A percentile compares a stretch with the other conserved stretches of the same genome.
phyloP scores from a whole-genome alignment of 2,888 invertebrate genomes.

The Archips xylosteana region DNA sequence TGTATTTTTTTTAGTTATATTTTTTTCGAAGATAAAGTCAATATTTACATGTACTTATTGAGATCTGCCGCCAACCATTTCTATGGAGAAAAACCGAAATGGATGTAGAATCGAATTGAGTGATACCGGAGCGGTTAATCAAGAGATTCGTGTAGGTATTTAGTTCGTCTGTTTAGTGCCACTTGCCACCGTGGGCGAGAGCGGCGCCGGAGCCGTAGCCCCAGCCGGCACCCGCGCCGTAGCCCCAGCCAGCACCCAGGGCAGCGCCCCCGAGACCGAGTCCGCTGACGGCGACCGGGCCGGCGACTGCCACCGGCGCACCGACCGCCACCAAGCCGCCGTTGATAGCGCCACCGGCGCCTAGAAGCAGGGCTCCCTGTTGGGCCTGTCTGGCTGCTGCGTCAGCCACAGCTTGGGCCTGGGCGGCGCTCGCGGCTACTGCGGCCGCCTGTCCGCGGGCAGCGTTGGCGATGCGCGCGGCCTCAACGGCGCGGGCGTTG shows the following conservation, averaged over 20 bases:
- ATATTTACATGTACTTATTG: conserved; percentile 61
- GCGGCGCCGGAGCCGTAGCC: conserved; percentile 29
- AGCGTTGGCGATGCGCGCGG: conserved; percentile 75
- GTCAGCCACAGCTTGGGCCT: conserved; percentile 72
- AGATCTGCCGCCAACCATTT: conserved; percentile 79
- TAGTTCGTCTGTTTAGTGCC: conserved; percentile 43
- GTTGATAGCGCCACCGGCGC: conserved; percentile 52
- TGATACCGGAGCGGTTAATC: conserved; percentile 52
- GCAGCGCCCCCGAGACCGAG: conserved; percentile 48
- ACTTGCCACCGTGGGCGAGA: conserved; percentile 37
- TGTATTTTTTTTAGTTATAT: conserved; percentile 20
- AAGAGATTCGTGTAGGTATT: conserved; percentile 46
- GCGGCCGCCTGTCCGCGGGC: conserved; percentile 68
- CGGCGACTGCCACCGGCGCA: background rate
- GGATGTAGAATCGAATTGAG: conserved; percentile 70
- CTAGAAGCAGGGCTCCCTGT: conserved; percentile 68
- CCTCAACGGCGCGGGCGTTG: conserved; percentile 76
- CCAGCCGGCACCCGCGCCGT: conserved; percentile 45
- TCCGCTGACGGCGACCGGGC: conserved; percentile 49
- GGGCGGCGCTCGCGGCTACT: conserved; percentile 68
- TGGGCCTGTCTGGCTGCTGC: conserved; percentile 70
- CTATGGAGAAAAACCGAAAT: conserved; percentile 65
- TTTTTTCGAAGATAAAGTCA: conserved; percentile 27
- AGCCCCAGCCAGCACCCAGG: conserved; percentile 47
- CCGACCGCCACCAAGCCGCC: conserved; percentile 47